phyloP scores from a whole-genome alignment of 2,888 invertebrate genomes.

The Alloscopus bannaensis region DNA sequence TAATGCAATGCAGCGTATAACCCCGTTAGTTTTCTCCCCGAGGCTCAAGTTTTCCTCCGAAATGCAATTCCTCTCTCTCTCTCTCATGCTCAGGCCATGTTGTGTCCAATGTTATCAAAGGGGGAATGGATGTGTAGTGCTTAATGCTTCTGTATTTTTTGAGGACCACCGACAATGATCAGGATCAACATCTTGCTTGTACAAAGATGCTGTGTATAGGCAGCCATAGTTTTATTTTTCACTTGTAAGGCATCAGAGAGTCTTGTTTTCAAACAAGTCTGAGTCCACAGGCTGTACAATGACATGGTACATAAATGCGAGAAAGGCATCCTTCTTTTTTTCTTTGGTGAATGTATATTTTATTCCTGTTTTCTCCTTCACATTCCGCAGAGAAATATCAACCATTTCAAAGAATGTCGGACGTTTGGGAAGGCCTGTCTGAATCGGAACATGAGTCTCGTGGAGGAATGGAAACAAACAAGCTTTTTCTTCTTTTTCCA shows the following conservation, averaged over 20 bases:
- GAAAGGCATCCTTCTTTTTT: constrained; percentile 8
- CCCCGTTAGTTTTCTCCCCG: constrained; percentile 44
- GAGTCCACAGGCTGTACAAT: no score
- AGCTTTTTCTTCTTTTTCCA: constrained; percentile 12
- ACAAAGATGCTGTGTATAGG: constrained; percentile 21
- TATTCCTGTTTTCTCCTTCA: neutral
- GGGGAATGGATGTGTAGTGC: constrained; percentile 36
- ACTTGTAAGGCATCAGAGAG: no score
- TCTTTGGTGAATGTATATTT: neutral
- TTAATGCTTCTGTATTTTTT: constrained; percentile 12
- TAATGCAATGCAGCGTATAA: constrained; percentile 16
- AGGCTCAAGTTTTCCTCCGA: constrained; percentile 28
- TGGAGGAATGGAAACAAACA: neutral
- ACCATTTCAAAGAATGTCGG: no score
- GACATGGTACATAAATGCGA: constrained; percentile 3
- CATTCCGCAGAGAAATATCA: no score
- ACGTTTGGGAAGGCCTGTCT: no score
- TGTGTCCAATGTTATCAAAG: constrained; percentile 30
- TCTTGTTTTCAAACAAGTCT: no score
- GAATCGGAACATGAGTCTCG: no score
- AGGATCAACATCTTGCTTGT: constrained; percentile 19
- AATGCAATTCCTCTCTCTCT: neutral
- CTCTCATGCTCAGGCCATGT: neutral
- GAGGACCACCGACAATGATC: constrained; percentile 41
- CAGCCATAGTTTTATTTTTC: no score